Conservation (phyloP, 1,140 invertebrate species). For the Bombus waltoni region DNA sequence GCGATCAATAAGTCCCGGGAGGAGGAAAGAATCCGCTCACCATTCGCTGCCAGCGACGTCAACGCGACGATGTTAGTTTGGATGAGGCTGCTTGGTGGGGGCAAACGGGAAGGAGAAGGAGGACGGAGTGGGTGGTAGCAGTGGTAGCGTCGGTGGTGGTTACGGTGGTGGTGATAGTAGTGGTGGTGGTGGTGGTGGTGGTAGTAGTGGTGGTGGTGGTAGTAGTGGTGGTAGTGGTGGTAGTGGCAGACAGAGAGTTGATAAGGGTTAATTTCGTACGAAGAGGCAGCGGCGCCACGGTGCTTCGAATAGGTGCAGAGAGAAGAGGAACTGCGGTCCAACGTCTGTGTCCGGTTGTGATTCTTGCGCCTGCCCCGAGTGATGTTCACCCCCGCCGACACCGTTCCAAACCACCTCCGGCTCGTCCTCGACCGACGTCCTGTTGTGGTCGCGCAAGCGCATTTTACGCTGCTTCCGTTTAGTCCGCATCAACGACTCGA, state of each 20-base stretch:
- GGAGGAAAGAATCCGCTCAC: conserved; percentile 80
- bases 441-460: conserved; percentile 64
- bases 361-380: conserved; percentile 76
- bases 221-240: conserved; percentile 28
- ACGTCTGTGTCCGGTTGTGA: conserved; percentile 77
- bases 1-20: conserved; percentile 82
- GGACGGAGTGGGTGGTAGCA: conserved; percentile 26
- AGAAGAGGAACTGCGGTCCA: conserved; percentile 65
- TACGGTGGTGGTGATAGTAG: conserved; percentile 13
- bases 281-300: conserved; percentile 46
- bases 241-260: conserved; percentile 75
- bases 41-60: conserved; percentile 70
- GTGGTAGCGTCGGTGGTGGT: not conserved
- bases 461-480: conserved; percentile 52
- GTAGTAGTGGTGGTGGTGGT: not conserved
- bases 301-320: conserved; percentile 35
- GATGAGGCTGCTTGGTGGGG: conserved; percentile 28
- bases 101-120: conserved; percentile 35
- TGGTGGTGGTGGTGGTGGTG: conserved; percentile 30
- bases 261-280: conserved; percentile 83
- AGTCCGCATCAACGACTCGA: conserved; percentile 65
- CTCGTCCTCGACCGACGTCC: conserved; percentile 41
- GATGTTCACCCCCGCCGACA: conserved; percentile 58
- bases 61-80: conserved; percentile 63
- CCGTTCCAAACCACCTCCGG: conserved; percentile 43